Conservation (phyloP, 2,113 vertebrate species). For the Paradisaea rubra region DNA sequence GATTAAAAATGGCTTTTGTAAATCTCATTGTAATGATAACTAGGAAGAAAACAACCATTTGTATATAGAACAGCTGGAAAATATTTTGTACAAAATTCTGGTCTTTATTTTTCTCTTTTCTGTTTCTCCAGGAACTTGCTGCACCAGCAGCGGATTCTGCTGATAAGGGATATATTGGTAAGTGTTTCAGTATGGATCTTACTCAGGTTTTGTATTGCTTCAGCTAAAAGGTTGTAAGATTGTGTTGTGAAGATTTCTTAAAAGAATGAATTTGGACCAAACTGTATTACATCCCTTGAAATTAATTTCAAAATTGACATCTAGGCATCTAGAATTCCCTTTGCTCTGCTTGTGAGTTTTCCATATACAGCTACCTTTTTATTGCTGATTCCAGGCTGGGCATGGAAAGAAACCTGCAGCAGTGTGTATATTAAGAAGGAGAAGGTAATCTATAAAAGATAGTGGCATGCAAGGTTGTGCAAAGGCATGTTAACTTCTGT, state of each 20-base stretch:
- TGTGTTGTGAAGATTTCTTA: not conserved
- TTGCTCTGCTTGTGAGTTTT: not conserved
- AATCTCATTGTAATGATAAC: not conserved
- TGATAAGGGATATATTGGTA: constrained; percentile 90
- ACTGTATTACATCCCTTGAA: not conserved
- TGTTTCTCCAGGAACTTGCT: constrained; percentile 80
- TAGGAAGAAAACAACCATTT: not conserved
- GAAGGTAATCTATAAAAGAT: not conserved
- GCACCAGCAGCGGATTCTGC: constrained; percentile 79
- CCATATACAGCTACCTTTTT: not conserved
- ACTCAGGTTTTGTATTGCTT: not conserved
- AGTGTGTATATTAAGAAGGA: not conserved
- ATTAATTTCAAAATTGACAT: not conserved
- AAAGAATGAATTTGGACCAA: not conserved
- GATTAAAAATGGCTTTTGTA: not conserved
- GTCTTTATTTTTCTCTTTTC: not conserved
- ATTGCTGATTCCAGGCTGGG: not conserved
- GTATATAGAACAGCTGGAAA: not conserved
- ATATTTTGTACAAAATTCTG: not conserved
- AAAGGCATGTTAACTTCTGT: not conserved
- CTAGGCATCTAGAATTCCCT: not conserved
- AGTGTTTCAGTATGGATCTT: constrained; percentile 34
- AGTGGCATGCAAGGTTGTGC: not conserved
- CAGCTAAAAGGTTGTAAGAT: not conserved
- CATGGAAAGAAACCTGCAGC: not conserved